Base-by-base conservation (phyloP, 1,140 invertebrate genomes). In the Mylabris phalerata region DNA sequence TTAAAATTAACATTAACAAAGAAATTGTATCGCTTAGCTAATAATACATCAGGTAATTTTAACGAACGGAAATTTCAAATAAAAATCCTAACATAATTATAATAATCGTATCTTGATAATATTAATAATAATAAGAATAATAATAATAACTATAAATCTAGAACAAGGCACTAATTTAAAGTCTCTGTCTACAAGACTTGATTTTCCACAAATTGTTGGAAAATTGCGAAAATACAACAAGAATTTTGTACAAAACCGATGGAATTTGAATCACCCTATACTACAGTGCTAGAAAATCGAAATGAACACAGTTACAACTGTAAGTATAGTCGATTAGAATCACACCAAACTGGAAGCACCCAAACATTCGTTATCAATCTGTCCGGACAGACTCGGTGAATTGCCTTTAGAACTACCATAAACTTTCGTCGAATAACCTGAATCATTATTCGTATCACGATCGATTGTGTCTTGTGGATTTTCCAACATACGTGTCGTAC, bases 321-420 rank as follows among this genome's bases (percentile, higher is more conserved):
- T 19, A 19, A 19, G 19, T 19, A 19, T 19, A 19, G 19, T 19
- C 1, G 19, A 19, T 19, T 19, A 19, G 19, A 19, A 19, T 61
- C 50, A 67, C 39, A 74, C 72, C 50, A 72, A 67, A 67, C 72
- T 74, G 32, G 71, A 72, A 10, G 71, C 65, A 50, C 69, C 68
- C 10, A 73, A 56, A 48, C 65, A 67, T 43, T 67, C 67, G 5
- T 57, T 61, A 40, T 80, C 78, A 3, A 77, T 74, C 52, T 80
- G 77, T 11, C 86, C 85, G 39, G 85, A 87, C 13, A 89, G 78
- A 65, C 85, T 86, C 9, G 87, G 87, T 2, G 86, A 88, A 10
- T 87, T 85, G 0, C 87, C 87, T 68, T 88, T 85, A 6, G 86
- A 88, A 46, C 85, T 87, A 4, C 86, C 86, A 57, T 87, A 88